These are phyloP conservation scores for Drosophila meridiana DNA, from an alignment of 2,888 invertebrate species.

Conservation along the genomic window DNA sequence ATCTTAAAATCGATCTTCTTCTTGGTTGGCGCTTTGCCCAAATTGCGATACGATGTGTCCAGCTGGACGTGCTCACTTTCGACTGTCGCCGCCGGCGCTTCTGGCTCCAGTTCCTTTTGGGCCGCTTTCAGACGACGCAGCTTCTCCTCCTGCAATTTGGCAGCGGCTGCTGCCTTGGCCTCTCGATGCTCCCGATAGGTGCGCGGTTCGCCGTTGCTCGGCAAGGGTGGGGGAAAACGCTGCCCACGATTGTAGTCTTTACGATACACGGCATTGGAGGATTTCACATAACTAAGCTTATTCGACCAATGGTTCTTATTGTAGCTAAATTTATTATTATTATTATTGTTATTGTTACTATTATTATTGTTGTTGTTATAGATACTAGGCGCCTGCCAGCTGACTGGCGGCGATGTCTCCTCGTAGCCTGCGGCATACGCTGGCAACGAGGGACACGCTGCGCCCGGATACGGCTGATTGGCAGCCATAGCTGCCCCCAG, in stretches of 20 bases:
- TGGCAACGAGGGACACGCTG: neutral
- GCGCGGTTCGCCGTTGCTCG: slow-evolving; percentile 48
- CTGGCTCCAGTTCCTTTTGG: slow-evolving; percentile 33
- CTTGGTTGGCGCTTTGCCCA: slow-evolving; percentile 32
- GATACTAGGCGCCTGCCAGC: slow-evolving; percentile 13
- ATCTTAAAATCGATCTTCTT: slow-evolving; percentile 79
- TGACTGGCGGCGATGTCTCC: neutral
- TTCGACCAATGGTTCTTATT: slow-evolving; percentile 13
- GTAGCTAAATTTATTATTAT: neutral
- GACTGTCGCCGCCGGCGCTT: neutral
- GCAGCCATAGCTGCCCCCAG: neutral
- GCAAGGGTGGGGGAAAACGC: neutral
- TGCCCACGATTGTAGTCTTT: neutral
- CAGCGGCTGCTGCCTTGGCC: slow-evolving; percentile 66
- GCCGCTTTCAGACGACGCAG: slow-evolving; percentile 30
- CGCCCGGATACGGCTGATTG: slow-evolving; percentile 5
- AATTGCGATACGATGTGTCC: slow-evolving; percentile 81
- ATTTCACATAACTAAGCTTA: neutral
- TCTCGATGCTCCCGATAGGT: slow-evolving; percentile 80
- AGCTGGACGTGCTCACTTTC: slow-evolving; percentile 45
- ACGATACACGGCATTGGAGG: neutral
- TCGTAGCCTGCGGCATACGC: slow-evolving; percentile 1
- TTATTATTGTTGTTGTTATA: slow-evolving; percentile 6
- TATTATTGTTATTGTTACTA: neutral
- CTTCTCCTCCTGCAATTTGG: slow-evolving; percentile 19